These are phyloP conservation scores for Ophion slaviceki DNA, from an alignment of 2,888 invertebrate genomes.

Conservation along the genomic window DNA sequence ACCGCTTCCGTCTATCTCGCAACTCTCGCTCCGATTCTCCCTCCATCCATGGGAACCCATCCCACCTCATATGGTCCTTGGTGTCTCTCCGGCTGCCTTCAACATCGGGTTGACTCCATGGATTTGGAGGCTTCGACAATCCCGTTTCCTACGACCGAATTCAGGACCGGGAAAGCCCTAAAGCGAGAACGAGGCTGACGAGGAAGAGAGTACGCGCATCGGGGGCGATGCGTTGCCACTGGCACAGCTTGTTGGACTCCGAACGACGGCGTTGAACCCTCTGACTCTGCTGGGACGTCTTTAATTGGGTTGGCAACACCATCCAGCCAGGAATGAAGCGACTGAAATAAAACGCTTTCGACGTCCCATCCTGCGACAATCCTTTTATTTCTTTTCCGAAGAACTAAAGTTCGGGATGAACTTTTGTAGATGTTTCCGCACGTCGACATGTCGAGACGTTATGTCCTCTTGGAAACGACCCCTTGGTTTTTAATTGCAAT, in stretches of 20 bases:
- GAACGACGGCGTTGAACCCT: constrained; percentile 56
- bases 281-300: constrained; percentile 80
- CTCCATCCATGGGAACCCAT: constrained; percentile 33
- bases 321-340: constrained; percentile 66
- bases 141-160: constrained; percentile 59
- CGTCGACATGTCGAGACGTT: constrained; percentile 27
- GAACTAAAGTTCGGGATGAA: constrained; percentile 38
- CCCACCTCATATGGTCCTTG: constrained; percentile 54
- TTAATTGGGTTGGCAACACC: constrained; percentile 82
- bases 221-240: constrained; percentile 51
- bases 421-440: constrained; percentile 47
- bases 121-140: constrained; percentile 61
- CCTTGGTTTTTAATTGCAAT: constrained; percentile 17
- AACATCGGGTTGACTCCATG: constrained; percentile 62
- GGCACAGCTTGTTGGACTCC: constrained; percentile 61
- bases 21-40: constrained; percentile 51
- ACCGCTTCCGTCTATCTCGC: constrained; percentile 62
- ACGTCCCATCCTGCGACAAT: constrained; percentile 46
- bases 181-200: constrained; percentile 55
- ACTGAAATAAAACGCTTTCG: constrained; percentile 79
- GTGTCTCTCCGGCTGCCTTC: constrained; percentile 67
- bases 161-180: constrained; percentile 37
- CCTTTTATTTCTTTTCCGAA: constrained; percentile 32
- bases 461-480: not conserved
- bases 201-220: constrained; percentile 37